Evolutionary conservation across 2,888 invertebrate species (phyloP), one percentile per base, ranked within the genome.

Genomic region (Helicoverpa assulta): DNA sequence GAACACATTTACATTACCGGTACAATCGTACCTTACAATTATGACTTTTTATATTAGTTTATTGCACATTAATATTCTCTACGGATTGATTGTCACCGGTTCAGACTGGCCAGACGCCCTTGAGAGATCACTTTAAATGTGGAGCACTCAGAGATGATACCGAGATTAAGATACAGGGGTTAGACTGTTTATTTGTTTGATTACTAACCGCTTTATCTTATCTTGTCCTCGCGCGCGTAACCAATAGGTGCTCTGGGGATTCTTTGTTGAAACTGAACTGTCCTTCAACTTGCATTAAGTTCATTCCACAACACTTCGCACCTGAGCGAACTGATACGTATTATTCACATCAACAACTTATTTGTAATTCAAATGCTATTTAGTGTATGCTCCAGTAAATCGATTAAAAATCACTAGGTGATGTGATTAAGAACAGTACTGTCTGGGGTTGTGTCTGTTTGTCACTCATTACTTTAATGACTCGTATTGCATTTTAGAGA

Each of bases 251-350:
- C 54, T 66, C 58, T 73, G 62, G 63, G 62, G 63, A 55, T 51
- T 73, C 81, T 82, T 80, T 81, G 80, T 83, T 82, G 68, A 79
- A 76, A 62, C 71, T 78, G 76, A 81, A 78, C 59, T 68, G 83
- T 78, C 86, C 86, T 87, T 88, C 86, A 87, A 87, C 86, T 84
- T 81, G 53, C 18, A 67, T 73, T 80, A 83, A 81, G 82, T 86
- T 84, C 76, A 83, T 77, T 81, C 75, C 57, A 78, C 71, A 72
- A 66, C 55, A 72, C 57, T 76, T 80, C 53, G 77, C 78, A 80
- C 80, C 75, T 77, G 78, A 81, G 60, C 70, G 59, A 60, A 67
- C 74, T 73, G 63, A 80, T 82, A 76, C 67, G 53, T 74, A 79
- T 74, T 68, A 71, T 64, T 63, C 59, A 66, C 65, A 69, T 66